Percentiles rank a stretch among this genome's conserved stretches.
phyloP scores from a whole-genome alignment of 2,888 invertebrate genomes.

The Drosophila nigricruria region DNA sequence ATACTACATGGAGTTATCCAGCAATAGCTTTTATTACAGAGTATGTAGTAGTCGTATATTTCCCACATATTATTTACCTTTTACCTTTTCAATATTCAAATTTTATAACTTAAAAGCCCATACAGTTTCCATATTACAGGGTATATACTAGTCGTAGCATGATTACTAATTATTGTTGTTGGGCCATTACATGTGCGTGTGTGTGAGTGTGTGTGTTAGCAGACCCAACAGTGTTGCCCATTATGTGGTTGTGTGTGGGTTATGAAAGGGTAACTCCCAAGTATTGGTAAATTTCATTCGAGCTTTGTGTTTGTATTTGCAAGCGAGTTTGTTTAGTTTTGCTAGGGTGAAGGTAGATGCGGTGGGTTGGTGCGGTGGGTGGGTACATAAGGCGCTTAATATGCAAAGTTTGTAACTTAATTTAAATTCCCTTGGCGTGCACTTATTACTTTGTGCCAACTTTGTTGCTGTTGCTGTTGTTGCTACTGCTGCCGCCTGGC shows the following conservation, averaged over 20 bases:
- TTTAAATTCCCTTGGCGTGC: conserved; percentile 73
- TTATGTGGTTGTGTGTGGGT: conserved; percentile 45
- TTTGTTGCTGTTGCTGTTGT: conserved; percentile 37
- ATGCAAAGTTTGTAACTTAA: conserved; percentile 75
- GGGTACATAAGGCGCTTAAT: conserved; percentile 59
- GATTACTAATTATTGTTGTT: conserved; percentile 14
- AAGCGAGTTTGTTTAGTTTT: conserved; percentile 48
- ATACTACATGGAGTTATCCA: too few species aligned
- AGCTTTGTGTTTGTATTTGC: conserved; percentile 48
- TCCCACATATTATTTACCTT: too few species aligned
- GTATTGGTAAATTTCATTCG: conserved; percentile 53
- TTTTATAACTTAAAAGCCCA: too few species aligned
- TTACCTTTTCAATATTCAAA: too few species aligned
- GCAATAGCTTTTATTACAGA: too few species aligned
- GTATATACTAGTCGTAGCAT: conserved; percentile 5
- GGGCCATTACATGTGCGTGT: conserved; percentile 19
- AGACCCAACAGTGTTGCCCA: conserved; percentile 39
- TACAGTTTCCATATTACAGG: background rate
- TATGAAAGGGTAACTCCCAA: conserved; percentile 47
- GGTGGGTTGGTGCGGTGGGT: background rate
- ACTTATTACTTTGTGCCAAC: conserved; percentile 68
- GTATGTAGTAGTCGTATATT: too few species aligned
- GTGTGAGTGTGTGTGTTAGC: conserved; percentile 14
- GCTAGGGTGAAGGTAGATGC: background rate
- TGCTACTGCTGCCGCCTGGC: conserved; percentile 33